Base-by-base conservation (phyloP, 2,797 vertebrate species). In the Dromococcyx pavoninus region DNA sequence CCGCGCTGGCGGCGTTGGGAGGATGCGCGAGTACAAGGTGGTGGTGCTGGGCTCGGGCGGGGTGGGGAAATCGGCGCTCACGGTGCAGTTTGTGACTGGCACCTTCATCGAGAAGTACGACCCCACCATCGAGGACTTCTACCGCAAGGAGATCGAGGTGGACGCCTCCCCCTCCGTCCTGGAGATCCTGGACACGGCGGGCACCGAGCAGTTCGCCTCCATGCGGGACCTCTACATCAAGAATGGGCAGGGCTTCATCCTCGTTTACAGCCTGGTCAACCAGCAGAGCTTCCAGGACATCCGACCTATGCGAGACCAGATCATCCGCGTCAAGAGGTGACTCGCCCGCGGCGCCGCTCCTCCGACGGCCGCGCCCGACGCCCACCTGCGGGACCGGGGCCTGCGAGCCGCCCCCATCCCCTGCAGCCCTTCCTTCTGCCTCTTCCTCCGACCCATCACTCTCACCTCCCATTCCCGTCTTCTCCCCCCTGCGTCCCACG, bases 211-310 rank as follows among this genome's bases (percentile, higher is more conserved):
- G 98, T 99, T 99, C 98, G 99, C 99, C 83, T 99, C 99, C 97
- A 99, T 99, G 99, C 98, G 99, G 93, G 99, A 99, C 96, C 97
- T 99, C 89, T 99, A 99, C 97, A 99, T 99, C 97, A 99, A 99
- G 89, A 99, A 99, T 97, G 99, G 99, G 13, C 99, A 99, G 97
- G 99, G 99, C 17, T 99, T 99, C 97, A 99, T 99, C 96, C 98
- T 99, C 66, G 99, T 99, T 39, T 99, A 99, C 98, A 99, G 99
- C 96, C 97, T 99, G 96, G 99, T 99, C 50, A 99, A 99, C 98
- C 99, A 99, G 98, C 99, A 99, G 96, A 99, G 99, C 98, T 99
- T 99, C 97, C 99, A 99, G 98, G 99, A 99, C 98, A 99, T 99
- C 96, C 99, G 98, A 92, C 99, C 99, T 88, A 99, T 99, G 99